Percentiles rank a stretch among this genome's conserved stretches.
phyloP scores from a whole-genome alignment of 2,888 invertebrate genomes.

The Prosopocoilus inquinatus region DNA sequence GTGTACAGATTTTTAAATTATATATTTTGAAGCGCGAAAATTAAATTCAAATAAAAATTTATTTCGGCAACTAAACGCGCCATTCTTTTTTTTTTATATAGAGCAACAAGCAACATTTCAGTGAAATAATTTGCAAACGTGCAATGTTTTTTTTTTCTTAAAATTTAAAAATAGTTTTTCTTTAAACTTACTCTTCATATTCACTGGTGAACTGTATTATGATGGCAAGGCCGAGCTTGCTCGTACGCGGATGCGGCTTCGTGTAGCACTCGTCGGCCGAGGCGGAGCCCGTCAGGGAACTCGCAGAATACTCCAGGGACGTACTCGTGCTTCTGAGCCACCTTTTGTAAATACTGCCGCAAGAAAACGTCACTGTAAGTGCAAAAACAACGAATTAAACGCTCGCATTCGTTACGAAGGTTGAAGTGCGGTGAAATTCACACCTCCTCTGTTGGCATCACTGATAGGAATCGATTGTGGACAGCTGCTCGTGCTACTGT shows the following conservation, averaged over 20 bases:
- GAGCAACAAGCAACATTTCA: too few species aligned
- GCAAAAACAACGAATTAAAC: constrained; percentile 4
- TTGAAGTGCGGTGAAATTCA: background rate
- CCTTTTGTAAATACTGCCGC: constrained; percentile 54
- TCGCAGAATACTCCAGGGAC: constrained; percentile 52
- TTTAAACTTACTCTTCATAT: constrained; percentile 54
- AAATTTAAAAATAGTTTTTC: too few species aligned
- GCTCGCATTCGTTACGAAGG: background rate
- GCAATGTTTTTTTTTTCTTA: too few species aligned
- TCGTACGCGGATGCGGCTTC: constrained; percentile 29
- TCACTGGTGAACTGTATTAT: constrained; percentile 59
- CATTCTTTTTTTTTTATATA: too few species aligned
- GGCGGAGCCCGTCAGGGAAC: constrained; percentile 24
- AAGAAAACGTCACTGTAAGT: constrained; percentile 41
- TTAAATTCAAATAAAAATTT: too few species aligned
- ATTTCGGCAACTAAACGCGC: too few species aligned
- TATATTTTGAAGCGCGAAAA: too few species aligned
- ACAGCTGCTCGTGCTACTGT: constrained; percentile 39
- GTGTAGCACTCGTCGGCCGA: constrained; percentile 29
- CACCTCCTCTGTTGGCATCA: constrained; percentile 26
- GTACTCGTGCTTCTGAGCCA: constrained; percentile 56
- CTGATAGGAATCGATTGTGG: constrained; percentile 33
- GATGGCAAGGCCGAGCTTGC: constrained; percentile 66
- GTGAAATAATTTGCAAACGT: too few species aligned
- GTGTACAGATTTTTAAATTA: too few species aligned